Conservation (phyloP, 2,888 invertebrate species). For the Baccha elongata region DNA sequence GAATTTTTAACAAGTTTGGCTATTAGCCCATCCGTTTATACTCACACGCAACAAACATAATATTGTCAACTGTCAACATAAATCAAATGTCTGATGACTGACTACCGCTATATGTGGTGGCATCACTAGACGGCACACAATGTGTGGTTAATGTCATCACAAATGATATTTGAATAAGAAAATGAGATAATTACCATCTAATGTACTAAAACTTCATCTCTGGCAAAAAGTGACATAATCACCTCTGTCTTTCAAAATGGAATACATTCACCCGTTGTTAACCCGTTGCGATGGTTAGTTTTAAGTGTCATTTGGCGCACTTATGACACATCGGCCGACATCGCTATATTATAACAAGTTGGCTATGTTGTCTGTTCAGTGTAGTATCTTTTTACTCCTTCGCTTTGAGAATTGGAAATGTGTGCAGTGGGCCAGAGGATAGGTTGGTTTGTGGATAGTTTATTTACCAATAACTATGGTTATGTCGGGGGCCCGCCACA, state of each 20-base stretch:
- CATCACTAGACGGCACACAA: conserved; percentile 30
- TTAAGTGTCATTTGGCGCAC: conserved; percentile 60
- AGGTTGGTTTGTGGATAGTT: conserved; percentile 21
- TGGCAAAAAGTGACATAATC: conserved; percentile 56
- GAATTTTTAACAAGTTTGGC: conserved; percentile 57
- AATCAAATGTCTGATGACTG: conserved; percentile 48
- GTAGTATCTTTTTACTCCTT: conserved; percentile 28
- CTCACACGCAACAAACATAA: conserved; percentile 54
- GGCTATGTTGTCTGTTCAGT: neutral
- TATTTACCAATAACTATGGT: neutral
- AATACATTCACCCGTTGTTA: conserved; percentile 24
- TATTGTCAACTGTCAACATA: conserved; percentile 68
- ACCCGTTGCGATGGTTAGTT: conserved; percentile 34
- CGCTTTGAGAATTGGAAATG: conserved; percentile 35
- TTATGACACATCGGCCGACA: conserved; percentile 37
- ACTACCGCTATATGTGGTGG: conserved; percentile 21
- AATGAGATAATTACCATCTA: conserved; percentile 68
- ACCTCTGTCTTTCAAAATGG: conserved; percentile 31
- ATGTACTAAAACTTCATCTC: conserved; percentile 47
- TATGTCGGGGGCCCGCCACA: neutral
- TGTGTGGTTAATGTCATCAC: conserved; percentile 56
- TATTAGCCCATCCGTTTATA: conserved; percentile 38
- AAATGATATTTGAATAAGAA: conserved; percentile 68
- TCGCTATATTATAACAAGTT: neutral
- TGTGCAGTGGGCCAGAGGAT: conserved; percentile 2